These are phyloP conservation scores for Microvelia longipes DNA, from an alignment of 1,140 invertebrate species.

Conservation along the genomic window DNA sequence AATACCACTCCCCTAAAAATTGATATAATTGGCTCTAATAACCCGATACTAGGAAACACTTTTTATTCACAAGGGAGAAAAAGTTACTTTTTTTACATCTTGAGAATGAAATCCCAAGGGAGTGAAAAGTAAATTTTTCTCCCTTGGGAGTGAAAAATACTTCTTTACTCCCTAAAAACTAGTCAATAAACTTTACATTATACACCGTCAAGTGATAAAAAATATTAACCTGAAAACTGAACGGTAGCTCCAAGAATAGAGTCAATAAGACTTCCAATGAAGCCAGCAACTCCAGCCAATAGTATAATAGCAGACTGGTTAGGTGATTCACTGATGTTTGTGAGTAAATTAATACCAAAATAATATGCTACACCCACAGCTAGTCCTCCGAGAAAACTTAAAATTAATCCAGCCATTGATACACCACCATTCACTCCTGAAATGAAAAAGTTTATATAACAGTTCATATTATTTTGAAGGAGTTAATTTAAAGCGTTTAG, in stretches of 20 bases:
- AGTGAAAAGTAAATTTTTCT: too few species aligned
- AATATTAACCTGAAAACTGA: conserved; percentile 59
- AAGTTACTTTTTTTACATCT: too few species aligned
- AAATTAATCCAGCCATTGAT: conserved; percentile 48
- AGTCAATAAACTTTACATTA: too few species aligned
- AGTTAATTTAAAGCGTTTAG: too few species aligned
- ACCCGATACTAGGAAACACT: too few species aligned
- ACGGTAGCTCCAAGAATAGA: conserved; percentile 69
- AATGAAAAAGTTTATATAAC: conserved; percentile 21
- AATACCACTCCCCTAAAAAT: too few species aligned
- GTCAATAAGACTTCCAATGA: conserved; percentile 68
- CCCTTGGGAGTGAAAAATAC: too few species aligned
- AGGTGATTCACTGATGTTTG: conserved; percentile 43
- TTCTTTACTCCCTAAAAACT: too few species aligned
- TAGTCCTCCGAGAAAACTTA: conserved; percentile 58
- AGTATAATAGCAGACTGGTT: conserved; percentile 69
- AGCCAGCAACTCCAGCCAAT: conserved; percentile 50
- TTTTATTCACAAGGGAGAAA: too few species aligned
- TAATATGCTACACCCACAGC: conserved; percentile 60
- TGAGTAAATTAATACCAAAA: conserved; percentile 44
- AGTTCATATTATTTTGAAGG: background rate
- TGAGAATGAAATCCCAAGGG: too few species aligned
- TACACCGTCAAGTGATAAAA: background rate
- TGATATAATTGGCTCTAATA: too few species aligned
- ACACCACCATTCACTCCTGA: conserved; percentile 72